A percentile compares a stretch with the other conserved stretches of the same genome.
Conservation (phyloP, 2,797 vertebrate genomes). For the Cygnus olor region DNA sequence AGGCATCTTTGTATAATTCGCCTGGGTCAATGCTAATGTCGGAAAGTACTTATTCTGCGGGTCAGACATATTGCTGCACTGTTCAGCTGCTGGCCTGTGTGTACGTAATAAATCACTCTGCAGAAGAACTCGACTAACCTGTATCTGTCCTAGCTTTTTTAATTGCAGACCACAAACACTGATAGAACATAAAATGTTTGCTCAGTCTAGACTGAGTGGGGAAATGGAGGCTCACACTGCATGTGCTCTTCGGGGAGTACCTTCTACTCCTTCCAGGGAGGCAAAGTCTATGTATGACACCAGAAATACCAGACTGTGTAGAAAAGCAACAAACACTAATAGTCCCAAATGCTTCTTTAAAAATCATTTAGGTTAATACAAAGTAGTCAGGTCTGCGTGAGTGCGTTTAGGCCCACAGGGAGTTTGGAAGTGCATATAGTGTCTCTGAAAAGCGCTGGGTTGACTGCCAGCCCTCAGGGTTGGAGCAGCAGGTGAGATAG, state of each 20-base stretch:
- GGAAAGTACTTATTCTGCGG: conserved; percentile 27
- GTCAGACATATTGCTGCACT: neutral
- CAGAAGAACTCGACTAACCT: conserved; percentile 12
- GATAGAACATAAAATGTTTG: conserved; percentile 28
- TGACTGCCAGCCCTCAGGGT: neutral
- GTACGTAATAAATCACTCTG: neutral
- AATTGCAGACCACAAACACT: conserved; percentile 19
- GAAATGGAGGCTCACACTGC: neutral
- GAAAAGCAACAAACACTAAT: neutral
- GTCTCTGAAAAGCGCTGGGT: neutral
- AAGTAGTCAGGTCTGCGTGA: neutral
- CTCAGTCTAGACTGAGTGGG: conserved; percentile 43
- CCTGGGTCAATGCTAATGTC: conserved; percentile 35
- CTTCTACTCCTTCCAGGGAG: neutral
- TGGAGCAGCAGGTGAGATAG: neutral
- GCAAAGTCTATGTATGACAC: neutral
- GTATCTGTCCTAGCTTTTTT: conserved; percentile 23
- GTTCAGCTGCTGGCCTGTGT: neutral
- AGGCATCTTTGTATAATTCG: conserved; percentile 9
- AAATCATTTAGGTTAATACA: neutral
- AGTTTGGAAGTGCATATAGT: neutral
- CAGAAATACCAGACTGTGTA: neutral
- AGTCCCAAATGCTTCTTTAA: neutral
- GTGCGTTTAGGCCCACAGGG: neutral
- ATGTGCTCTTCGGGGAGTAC: neutral